A percentile compares a stretch with the other conserved stretches of the same genome.
Conservation (phyloP, 2,113 vertebrate species). For the Nannospalax galili region DNA sequence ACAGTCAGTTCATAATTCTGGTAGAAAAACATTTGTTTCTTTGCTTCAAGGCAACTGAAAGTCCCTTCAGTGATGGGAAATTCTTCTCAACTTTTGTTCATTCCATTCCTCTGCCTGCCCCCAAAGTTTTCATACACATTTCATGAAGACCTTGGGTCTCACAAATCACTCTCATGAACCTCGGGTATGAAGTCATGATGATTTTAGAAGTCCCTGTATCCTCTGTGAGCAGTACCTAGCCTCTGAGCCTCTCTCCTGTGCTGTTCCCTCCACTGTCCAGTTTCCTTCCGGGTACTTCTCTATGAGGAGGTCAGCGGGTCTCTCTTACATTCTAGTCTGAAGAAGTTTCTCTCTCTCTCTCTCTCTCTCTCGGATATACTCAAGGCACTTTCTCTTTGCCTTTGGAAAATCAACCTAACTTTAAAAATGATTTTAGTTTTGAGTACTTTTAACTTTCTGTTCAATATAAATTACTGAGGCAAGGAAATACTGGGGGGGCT, state of each 20-base stretch:
- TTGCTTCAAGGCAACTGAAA: slow-evolving; percentile 39
- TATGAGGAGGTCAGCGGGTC: neutral
- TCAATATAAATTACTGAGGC: slow-evolving; percentile 39
- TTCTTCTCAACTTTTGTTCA: neutral
- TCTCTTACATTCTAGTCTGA: neutral
- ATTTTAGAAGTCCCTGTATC: neutral
- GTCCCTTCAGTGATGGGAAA: neutral
- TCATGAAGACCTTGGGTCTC: neutral
- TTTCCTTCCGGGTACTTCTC: neutral
- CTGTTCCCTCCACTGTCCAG: neutral
- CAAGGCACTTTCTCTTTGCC: neutral
- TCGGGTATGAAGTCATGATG: neutral
- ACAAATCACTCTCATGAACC: neutral
- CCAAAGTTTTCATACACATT: neutral
- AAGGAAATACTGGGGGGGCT: slow-evolving; percentile 46
- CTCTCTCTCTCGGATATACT: neutral
- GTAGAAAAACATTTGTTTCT: neutral
- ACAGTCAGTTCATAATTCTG: neutral
- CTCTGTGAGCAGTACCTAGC: too few relatives aligned
- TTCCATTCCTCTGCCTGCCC: neutral
- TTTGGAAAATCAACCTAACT: neutral
- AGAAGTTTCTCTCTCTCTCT: too few relatives aligned
- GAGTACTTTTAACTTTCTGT: slow-evolving; percentile 24
- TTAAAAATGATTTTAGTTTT: slow-evolving; percentile 12
- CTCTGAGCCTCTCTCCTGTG: neutral